Conservation (phyloP, 2,888 invertebrate species). For the Plagodis dolabraria region DNA sequence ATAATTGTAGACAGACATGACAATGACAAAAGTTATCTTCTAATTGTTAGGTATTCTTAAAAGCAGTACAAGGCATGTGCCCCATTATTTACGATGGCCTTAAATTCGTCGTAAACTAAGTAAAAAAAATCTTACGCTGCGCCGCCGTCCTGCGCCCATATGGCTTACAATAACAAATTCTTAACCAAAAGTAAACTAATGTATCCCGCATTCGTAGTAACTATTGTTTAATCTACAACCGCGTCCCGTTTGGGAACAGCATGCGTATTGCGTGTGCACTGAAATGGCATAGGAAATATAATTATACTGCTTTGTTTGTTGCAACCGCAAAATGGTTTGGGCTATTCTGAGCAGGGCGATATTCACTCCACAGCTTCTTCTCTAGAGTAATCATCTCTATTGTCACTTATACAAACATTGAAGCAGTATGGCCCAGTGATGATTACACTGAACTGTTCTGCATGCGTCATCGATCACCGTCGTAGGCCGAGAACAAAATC, state of each 20-base stretch:
- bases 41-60: conserved; percentile 27
- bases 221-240: neutral
- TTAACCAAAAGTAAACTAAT: conserved; percentile 80
- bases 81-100: conserved; percentile 75
- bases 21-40: neutral
- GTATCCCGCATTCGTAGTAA: conserved; percentile 51
- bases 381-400: too few relatives aligned
- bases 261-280: conserved; percentile 21
- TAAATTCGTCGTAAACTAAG: conserved; percentile 71
- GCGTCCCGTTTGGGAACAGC: conserved; percentile 54
- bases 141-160: conserved; percentile 70
- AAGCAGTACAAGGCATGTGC: conserved; percentile 72
- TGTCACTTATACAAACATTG: too few relatives aligned
- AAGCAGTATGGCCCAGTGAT: too few relatives aligned
- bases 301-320: conserved; percentile 44
- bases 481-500: too few relatives aligned
- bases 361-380: too few relatives aligned
- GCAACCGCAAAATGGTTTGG: conserved; percentile 26
- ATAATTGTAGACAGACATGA: too few relatives aligned
- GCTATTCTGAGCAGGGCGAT: neutral
- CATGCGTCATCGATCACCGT: too few relatives aligned
- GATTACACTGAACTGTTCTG: too few relatives aligned
- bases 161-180: conserved; percentile 82
- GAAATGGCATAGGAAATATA: conserved; percentile 61
- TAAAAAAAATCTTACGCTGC: conserved; percentile 57